Base-by-base conservation (phyloP, 2,113 vertebrate species). In the Sylvia atricapilla region DNA sequence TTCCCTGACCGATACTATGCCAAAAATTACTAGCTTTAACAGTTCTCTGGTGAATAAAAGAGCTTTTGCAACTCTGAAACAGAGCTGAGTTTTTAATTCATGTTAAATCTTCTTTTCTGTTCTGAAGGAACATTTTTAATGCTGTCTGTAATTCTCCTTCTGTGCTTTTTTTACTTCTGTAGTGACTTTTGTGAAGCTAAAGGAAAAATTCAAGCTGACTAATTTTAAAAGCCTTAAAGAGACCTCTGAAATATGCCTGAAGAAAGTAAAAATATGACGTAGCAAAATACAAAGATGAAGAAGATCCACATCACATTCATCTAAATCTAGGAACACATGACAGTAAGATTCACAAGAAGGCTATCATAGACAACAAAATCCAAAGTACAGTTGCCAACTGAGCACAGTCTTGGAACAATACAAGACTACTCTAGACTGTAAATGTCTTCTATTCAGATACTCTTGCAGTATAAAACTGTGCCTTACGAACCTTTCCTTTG, bases 11-110 rank as follows among this genome's bases (percentile, higher is more conserved):
- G 3, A 90, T 33, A 83, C 60, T 74, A 97, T 92, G 95, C 92
- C 95, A 95, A 95, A 96, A 87, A 93, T 84, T 46, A 95, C 92
- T 88, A 90, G 93, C 81, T 95, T 94, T 91, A 96, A 92, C 79
- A 94, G 94, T 91, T 43, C 84, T 96, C 85, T 93, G 50, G 89
- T 89, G 85, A 96, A 92, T 93, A 96, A 95, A 94, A 97, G 91
- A 93, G 90, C 77, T 96, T 96, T 90, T 94, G 90, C 94, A 97
- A 97, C 84, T 82, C 91, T 70, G 66, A 93, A 96, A 88, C 90
- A 95, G 90, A 95, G 52, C 72, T 70, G 76, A 93, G 78, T 92
- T 93, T 96, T 93, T 56, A 96, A 97, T 83, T 94, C 84, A 90
- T 56, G 78, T 88, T 89, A 94, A 93, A 93, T 91, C 66, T 92